Evolutionary conservation across 2,888 invertebrate genomes (phyloP), one percentile per base, ranked within the genome.

Genomic region (Morinoia aosen): DNA sequence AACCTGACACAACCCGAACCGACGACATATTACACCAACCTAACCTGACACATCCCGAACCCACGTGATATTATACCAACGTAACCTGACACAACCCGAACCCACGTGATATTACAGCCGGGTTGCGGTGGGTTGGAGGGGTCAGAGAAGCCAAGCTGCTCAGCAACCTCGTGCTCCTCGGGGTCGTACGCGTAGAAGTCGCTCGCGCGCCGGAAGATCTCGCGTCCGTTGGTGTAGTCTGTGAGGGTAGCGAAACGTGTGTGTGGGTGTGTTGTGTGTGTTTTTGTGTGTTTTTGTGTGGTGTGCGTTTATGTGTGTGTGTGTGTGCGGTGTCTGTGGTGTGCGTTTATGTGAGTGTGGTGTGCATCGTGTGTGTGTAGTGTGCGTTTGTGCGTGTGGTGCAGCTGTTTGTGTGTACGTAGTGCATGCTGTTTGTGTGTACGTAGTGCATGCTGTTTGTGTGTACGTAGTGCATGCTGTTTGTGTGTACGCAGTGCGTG

Each of bases 21-120:
- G 14, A 33, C 76, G 33, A 14, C 14, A 12, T 19, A 25, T 76
- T 76, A 76, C 33, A 33, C 8, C 76, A 12, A 61, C 61, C 16
- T 61, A 61, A 61, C 61, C 61, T 19, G 3, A 76, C 76, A 76
- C 76, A 76, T 14, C 76, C 76, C 76, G 14, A 76, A 76, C 10
- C 76, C 33, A 76, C 76, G 76, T 76, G 76, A 76, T 76, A 25
- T 76, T 76, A 76, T 33, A 33, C 76, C 19, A 19, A 25, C 19
- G 19, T 19, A 76, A 8, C 76, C 33, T 8, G 25, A 76, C 76
- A 76, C 76, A 76, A 76, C 33, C 76, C 76, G 25, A 76, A 76
- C 93, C 25, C n/a, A 96, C 96, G 96, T 96, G n/a, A 96, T 96
- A 90, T 96, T 96, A 95, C 95, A 96, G 57, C 96, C 96, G 11